Evolutionary conservation across 2,113 vertebrate genomes (phyloP).

Genomic region (Tenrec ecaudatus): DNA sequence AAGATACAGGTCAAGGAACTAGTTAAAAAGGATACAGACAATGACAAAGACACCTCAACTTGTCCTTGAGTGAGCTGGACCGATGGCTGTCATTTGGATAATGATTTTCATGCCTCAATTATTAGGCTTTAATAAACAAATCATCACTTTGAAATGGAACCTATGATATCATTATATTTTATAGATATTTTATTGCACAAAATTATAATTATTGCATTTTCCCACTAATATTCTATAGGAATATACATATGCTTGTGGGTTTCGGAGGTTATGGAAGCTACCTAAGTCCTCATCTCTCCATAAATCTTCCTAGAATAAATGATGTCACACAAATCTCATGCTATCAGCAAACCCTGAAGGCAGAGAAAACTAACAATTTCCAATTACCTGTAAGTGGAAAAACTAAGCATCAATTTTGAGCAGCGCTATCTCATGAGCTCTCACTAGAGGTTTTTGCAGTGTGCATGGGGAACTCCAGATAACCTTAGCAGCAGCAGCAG

Average conservation of each 20-base stretch:
- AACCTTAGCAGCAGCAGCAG: not conserved
- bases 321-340: not conserved
- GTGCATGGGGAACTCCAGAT: not conserved
- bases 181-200: not conserved
- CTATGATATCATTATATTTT: not conserved
- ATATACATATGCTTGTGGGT: not conserved
- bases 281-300: not conserved
- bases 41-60: too few species aligned
- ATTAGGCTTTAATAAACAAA: not conserved
- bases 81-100: not conserved
- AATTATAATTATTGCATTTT: not conserved
- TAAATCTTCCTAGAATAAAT: not conserved
- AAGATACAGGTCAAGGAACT: too few species aligned
- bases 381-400: not conserved
- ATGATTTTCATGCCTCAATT: not conserved
- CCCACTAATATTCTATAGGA: not conserved
- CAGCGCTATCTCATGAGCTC: not conserved
- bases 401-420: not conserved
- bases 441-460: not conserved
- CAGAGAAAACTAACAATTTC: constrained; percentile 17
- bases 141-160: not conserved
- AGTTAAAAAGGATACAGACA: too few species aligned
- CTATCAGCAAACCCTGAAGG: constrained; percentile 3
- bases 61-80: not conserved
- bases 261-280: not conserved